Percentiles rank a stretch among this genome's conserved stretches.
These are phyloP conservation scores for Centropristis striata DNA, from an alignment of 2,113 vertebrate genomes.

Conservation along the genomic window DNA sequence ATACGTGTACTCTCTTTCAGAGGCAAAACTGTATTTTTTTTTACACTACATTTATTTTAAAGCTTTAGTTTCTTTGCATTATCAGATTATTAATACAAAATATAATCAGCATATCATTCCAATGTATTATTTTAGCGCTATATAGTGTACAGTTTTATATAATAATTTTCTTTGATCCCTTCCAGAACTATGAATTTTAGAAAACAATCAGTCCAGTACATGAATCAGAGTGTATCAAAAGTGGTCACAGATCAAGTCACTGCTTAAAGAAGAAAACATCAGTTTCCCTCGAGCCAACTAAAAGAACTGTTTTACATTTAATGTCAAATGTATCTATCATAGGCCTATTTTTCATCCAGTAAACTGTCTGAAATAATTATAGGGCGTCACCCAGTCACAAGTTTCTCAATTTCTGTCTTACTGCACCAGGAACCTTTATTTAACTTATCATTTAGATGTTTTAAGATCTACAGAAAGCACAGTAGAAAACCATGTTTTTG, in stretches of 20 bases:
- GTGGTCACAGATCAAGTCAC: not conserved
- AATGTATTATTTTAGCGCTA: too few relatives aligned
- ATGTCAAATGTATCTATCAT: not conserved
- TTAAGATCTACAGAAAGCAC: not conserved
- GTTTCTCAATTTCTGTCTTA: not conserved
- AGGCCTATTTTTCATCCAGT: not conserved
- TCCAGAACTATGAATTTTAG: not conserved
- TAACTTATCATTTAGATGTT: too few relatives aligned
- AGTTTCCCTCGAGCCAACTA: not conserved
- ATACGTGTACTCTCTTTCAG: too few relatives aligned
- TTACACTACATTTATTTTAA: too few relatives aligned
- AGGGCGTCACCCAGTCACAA: not conserved
- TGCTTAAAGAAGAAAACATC: not conserved
- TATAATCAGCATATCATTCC: too few relatives aligned
- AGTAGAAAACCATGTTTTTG: not conserved
- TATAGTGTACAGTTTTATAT: not conserved
- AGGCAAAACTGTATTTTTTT: too few relatives aligned
- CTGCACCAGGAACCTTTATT: not conserved
- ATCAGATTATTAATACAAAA: not conserved
- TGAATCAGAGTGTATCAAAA: not conserved
- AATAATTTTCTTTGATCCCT: too few relatives aligned
- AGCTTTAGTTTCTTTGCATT: too few relatives aligned
- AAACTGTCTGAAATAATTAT: not conserved
- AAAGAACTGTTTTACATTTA: not conserved
- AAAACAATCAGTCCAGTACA: not conserved